phyloP scores from a whole-genome alignment of 1,140 invertebrate species.

The Micrasema longulum region DNA sequence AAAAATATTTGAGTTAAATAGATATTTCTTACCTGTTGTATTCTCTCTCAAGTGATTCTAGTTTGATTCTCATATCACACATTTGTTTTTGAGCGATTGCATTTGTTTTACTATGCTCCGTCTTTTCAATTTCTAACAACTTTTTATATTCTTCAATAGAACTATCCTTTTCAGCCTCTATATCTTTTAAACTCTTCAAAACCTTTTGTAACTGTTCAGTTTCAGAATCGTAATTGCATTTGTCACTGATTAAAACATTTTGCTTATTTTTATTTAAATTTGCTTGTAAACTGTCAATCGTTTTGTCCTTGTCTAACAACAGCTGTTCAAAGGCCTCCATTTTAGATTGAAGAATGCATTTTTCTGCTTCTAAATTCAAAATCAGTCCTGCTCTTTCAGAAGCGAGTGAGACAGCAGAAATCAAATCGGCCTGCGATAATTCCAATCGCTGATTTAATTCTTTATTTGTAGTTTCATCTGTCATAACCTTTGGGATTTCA shows the following conservation, averaged over 20 bases:
- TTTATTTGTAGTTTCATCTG: neutral
- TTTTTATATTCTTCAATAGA: conserved; percentile 62
- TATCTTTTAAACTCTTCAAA: conserved; percentile 58
- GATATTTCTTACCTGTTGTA: conserved; percentile 58
- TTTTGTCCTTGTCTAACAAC: conserved; percentile 56
- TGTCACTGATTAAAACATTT: conserved; percentile 53
- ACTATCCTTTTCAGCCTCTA: conserved; percentile 62
- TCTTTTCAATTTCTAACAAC: conserved; percentile 61
- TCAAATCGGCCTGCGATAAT: conserved; percentile 51
- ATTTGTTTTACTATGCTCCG: conserved; percentile 58
- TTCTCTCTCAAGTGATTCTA: conserved; percentile 58
- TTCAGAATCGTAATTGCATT: conserved; percentile 54
- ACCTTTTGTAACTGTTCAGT: conserved; percentile 55
- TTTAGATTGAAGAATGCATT: conserved; percentile 53
- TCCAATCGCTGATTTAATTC: conserved; percentile 17
- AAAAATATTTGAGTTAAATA: too few relatives aligned
- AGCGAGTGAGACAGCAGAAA: conserved; percentile 52
- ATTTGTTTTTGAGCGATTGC: conserved; percentile 52
- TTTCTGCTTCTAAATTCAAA: conserved; percentile 56
- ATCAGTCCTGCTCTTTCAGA: conserved; percentile 56
- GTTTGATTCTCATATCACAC: conserved; percentile 59
- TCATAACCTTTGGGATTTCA: conserved; percentile 3
- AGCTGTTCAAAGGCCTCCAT: conserved; percentile 56
- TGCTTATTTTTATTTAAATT: conserved; percentile 55
- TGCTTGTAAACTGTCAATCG: conserved; percentile 55